Evolutionary conservation across 2,797 vertebrate species (phyloP).

Genomic region (Cyclura pinguis): DNA sequence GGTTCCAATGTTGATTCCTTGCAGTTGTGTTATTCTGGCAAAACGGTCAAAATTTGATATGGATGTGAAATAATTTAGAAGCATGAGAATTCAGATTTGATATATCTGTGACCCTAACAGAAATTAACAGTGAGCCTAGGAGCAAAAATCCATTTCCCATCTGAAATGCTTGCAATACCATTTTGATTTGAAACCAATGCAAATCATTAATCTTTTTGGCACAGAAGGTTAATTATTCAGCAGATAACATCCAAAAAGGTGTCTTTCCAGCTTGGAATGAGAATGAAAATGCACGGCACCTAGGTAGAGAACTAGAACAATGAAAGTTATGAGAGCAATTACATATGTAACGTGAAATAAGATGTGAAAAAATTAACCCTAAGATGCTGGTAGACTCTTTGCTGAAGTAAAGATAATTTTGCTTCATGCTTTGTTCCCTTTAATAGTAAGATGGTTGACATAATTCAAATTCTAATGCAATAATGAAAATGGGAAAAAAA

Average conservation of each 20-base stretch:
- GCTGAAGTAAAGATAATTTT: slow-evolving; percentile 32
- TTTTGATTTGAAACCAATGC: slow-evolving; percentile 58
- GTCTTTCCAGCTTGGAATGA: slow-evolving; percentile 66
- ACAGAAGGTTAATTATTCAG: slow-evolving; percentile 66
- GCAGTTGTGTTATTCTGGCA: not conserved
- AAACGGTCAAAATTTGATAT: not conserved
- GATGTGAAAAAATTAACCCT: slow-evolving; percentile 43
- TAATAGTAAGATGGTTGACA: not conserved
- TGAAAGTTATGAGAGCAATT: not conserved
- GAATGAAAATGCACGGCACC: slow-evolving; percentile 63
- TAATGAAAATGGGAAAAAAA: not conserved
- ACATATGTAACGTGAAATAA: not conserved
- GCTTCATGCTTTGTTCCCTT: not conserved
- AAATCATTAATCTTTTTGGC: slow-evolving; percentile 65
- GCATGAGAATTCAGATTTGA: slow-evolving; percentile 14
- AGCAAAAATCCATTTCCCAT: slow-evolving; percentile 30
- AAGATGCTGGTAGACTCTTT: slow-evolving; percentile 41
- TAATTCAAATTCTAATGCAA: not conserved
- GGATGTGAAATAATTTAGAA: not conserved
- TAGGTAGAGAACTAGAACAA: slow-evolving; percentile 49
- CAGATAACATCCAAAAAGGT: slow-evolving; percentile 64
- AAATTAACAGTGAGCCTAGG: accelerated
- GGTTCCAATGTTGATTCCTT: not conserved
- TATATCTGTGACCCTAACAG: not conserved
- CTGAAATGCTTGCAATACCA: slow-evolving; percentile 45